Percentiles rank a stretch among this genome's conserved stretches.
phyloP scores from a whole-genome alignment of 1,140 invertebrate genomes.

The Macrosteles quadrilineatus region DNA sequence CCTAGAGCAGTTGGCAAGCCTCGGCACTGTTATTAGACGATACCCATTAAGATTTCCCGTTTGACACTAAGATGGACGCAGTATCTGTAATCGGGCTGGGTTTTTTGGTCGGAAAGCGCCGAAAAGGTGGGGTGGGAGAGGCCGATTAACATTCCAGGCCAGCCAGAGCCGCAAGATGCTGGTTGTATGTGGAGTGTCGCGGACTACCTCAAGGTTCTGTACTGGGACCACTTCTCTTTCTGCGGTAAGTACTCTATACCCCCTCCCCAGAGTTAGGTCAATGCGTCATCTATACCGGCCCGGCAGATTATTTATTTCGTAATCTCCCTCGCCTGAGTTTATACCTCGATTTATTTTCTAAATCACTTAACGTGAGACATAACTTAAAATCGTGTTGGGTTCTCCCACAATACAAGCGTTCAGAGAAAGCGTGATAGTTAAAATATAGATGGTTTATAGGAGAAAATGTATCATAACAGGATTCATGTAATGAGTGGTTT shows the following conservation, averaged over 20 bases:
- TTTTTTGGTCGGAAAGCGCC: slow-evolving; percentile 14
- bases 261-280: neutral
- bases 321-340: neutral
- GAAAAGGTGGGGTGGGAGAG: neutral
- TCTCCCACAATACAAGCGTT: too few relatives aligned
- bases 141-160: slow-evolving; percentile 18
- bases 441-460: too few relatives aligned
- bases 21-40: neutral
- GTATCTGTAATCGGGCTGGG: slow-evolving; percentile 21
- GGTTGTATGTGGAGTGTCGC: neutral
- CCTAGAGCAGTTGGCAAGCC: too few relatives aligned
- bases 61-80: slow-evolving; percentile 17
- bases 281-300: neutral
- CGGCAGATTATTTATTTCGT: neutral
- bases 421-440: too few relatives aligned
- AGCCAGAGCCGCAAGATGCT: neutral
- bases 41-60: slow-evolving; percentile 23
- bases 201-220: neutral
- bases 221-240: neutral
- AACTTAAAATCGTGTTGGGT: neutral
- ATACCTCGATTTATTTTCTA: neutral
- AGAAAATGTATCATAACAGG: too few relatives aligned
- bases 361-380: slow-evolving; percentile 3
- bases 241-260: slow-evolving; percentile 1
- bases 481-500: too few relatives aligned